Percentiles rank a stretch among this genome's conserved stretches.
These are phyloP conservation scores for Emberiza fucata DNA, from an alignment of 2,113 vertebrate genomes.

Conservation along the genomic window DNA sequence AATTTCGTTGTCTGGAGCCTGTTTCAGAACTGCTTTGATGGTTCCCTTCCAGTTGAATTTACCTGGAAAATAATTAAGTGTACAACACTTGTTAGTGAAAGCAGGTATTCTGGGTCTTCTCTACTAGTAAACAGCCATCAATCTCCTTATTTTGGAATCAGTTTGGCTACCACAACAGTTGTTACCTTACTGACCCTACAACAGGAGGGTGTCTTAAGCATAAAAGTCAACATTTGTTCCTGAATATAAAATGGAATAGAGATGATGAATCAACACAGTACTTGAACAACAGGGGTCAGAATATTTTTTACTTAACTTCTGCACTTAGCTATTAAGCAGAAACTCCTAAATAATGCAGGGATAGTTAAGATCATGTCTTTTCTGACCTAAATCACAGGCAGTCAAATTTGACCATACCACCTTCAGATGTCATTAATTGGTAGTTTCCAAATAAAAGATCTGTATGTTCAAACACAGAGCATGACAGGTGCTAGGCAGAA, in stretches of 20 bases:
- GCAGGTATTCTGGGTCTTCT: background rate
- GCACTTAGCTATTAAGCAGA: background rate
- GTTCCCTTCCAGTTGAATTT: conserved; percentile 98
- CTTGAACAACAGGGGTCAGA: background rate
- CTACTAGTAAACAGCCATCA: background rate
- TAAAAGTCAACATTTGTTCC: background rate
- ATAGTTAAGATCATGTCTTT: background rate
- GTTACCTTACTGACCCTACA: background rate
- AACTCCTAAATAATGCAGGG: background rate
- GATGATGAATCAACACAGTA: background rate
- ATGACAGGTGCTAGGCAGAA: background rate
- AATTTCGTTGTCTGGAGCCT: conserved; percentile 86
- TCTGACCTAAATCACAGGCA: background rate
- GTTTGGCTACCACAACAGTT: background rate
- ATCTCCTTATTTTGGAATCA: background rate
- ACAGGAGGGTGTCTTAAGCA: background rate
- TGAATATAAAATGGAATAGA: background rate
- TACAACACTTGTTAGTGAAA: background rate
- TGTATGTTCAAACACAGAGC: background rate
- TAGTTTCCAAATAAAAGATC: background rate
- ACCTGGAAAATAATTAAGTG: conserved; percentile 65
- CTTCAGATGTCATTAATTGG: background rate
- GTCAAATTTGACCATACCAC: background rate
- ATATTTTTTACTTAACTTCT: background rate
- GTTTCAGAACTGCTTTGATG: conserved; percentile 85